phyloP scores from a whole-genome alignment of 2,888 invertebrate genomes.

The Hemicrepidius hirtus region DNA sequence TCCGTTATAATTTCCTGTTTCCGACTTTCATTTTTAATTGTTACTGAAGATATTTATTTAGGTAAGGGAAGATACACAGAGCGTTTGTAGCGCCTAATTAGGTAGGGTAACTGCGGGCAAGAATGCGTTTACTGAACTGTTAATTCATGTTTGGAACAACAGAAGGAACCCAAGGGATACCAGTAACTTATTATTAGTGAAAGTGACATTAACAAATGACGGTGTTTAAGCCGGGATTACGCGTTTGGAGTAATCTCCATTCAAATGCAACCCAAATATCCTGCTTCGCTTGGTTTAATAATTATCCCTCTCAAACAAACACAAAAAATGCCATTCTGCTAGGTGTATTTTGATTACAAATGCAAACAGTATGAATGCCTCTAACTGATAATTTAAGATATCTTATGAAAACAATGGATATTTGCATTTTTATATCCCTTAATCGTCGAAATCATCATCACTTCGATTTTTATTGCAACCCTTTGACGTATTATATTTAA shows the following conservation, averaged over 20 bases:
- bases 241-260: slow-evolving; percentile 43
- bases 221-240: slow-evolving; percentile 52
- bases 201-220: slow-evolving; percentile 57
- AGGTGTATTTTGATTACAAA: slow-evolving; percentile 14
- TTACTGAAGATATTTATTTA: slow-evolving; percentile 11
- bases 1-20: neutral
- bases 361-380: neutral
- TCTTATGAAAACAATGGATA: neutral
- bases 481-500: too few species aligned
- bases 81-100: slow-evolving; percentile 47
- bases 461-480: neutral
- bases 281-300: slow-evolving; percentile 27
- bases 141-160: slow-evolving; percentile 57
- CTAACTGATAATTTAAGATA: neutral
- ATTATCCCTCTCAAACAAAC: slow-evolving; percentile 19
- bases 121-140: slow-evolving; percentile 54
- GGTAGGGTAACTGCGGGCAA: slow-evolving; percentile 49
- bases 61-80: slow-evolving; percentile 14
- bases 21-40: neutral
- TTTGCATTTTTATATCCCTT: slow-evolving; percentile 10
- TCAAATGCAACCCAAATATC: slow-evolving; percentile 35
- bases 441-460: neutral
- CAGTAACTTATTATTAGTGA: slow-evolving; percentile 56
- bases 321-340: neutral
- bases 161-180: slow-evolving; percentile 49